Base-by-base conservation (phyloP, 2,113 vertebrate genomes). In the Rattus rattus region DNA sequence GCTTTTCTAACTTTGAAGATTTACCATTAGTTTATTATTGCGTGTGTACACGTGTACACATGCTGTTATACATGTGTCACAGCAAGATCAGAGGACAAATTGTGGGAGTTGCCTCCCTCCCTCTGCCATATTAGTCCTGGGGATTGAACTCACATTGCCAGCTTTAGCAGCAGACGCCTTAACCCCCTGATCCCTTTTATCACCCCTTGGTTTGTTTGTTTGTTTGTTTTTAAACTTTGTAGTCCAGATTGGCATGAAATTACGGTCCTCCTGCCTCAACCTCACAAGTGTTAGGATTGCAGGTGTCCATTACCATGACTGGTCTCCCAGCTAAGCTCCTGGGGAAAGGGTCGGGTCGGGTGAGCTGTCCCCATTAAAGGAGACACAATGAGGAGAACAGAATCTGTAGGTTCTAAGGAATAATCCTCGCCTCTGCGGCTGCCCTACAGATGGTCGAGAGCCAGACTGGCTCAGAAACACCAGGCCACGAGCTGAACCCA, bases 391-490 rank as follows among this genome's bases (percentile, higher is more conserved):
- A 13, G 22, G 19, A 30, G 9, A 59, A 54, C 65, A 30, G 22
- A 9, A 30, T 52, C 43, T 47, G 12, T 67, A 13, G 30, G 16
- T 61, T 12, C 43, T 7, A 7, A 70, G 36, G 61, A 28, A 12
- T 22, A 28, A 47, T 2, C 49, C 5, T 30, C 88, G 49, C 49
- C 5, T 0, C 63, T 17, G 30, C 16, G 61, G 43, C 94, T 63
- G 9, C 96, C 97, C 63, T 96, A 63, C 47, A 98, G 96, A 77
- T 96, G 17, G 26, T 28, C 12, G 96, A 96, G 20, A 72, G 56
- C 98, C 97, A 97, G 94, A 91, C 98, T 98, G 65, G 97, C 98
- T 49, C 97, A 94, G 13, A 4, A 91, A 88, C 98, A 98, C 65
- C 98, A 95, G 9, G 97, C 92, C 76, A 19, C 94, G 94, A 3